phyloP scores from a whole-genome alignment of 2,888 invertebrate species.

The Scrobipalpa atriplicella region DNA sequence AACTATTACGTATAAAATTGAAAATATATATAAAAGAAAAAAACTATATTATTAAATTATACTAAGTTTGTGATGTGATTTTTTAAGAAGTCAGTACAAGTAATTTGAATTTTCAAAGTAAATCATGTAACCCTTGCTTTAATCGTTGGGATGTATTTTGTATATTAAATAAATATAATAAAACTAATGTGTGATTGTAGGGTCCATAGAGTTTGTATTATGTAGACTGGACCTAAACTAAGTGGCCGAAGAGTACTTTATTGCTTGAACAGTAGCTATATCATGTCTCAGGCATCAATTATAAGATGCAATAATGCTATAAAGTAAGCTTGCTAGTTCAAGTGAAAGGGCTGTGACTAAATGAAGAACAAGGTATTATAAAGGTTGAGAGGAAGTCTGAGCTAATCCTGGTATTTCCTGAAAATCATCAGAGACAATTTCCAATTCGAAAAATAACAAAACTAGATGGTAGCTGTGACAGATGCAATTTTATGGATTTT shows the following conservation, averaged over 20 bases:
- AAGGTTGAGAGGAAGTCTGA: background rate
- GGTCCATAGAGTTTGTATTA: slow-evolving; percentile 35
- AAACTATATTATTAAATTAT: slow-evolving; percentile 43
- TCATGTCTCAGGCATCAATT: background rate
- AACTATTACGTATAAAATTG: slow-evolving; percentile 40
- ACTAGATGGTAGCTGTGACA: too few relatives aligned
- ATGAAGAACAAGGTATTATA: background rate
- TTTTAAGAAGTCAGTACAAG: slow-evolving; percentile 67
- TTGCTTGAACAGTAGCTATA: background rate
- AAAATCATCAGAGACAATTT: too few relatives aligned
- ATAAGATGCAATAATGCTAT: background rate
- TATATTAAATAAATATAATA: slow-evolving; percentile 38
- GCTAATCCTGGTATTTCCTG: too few relatives aligned
- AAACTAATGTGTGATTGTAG: slow-evolving; percentile 46
- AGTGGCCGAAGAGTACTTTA: slow-evolving; percentile 1
- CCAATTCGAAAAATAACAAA: too few relatives aligned
- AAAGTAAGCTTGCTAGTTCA: slow-evolving; percentile 1
- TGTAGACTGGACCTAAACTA: slow-evolving; percentile 28
- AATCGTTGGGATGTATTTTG: slow-evolving; percentile 60
- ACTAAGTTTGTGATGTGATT: slow-evolving; percentile 65
- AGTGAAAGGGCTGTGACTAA: slow-evolving; percentile 14
- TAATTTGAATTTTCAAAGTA: slow-evolving; percentile 64
- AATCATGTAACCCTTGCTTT: slow-evolving; percentile 65
- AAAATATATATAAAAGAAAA: slow-evolving; percentile 37
- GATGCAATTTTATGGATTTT: too few relatives aligned